These are phyloP conservation scores for Neofelis nebulosa DNA, from an alignment of 2,113 vertebrate species.

Conservation along the genomic window DNA sequence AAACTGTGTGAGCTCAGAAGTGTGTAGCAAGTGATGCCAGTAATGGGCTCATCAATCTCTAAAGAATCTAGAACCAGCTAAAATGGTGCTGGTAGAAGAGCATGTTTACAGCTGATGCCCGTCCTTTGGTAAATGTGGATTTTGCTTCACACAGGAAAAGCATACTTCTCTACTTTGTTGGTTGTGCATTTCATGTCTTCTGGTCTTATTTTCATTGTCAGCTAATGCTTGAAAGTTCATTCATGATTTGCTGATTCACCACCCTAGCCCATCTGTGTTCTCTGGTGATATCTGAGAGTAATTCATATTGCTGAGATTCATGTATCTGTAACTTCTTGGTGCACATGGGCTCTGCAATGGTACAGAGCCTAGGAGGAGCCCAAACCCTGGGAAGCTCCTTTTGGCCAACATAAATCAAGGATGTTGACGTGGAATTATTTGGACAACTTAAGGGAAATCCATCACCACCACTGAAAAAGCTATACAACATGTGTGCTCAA, in stretches of 20 bases:
- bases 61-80: not conserved
- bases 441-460: slow-evolving; percentile 20
- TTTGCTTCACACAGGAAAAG: not conserved
- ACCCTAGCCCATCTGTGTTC: not conserved
- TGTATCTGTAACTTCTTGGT: not conserved
- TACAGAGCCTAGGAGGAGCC: not conserved
- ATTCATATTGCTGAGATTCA: not conserved
- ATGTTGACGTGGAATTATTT: not conserved
- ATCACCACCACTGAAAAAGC: not conserved
- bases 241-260: not conserved
- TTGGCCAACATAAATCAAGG: slow-evolving; percentile 18
- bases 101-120: not conserved
- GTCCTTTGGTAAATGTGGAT: not conserved
- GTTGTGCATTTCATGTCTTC: not conserved
- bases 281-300: not conserved
- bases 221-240: not conserved
- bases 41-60: not conserved
- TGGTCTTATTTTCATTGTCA: slow-evolving; percentile 19
- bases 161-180: not conserved
- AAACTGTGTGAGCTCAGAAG: not conserved
- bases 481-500: not conserved
- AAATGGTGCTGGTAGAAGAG: not conserved
- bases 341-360: not conserved
- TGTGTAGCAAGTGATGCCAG: not conserved
- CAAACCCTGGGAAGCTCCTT: not conserved